Base-by-base conservation (phyloP, 2,797 vertebrate genomes). In the Sebastes diploproa region DNA sequence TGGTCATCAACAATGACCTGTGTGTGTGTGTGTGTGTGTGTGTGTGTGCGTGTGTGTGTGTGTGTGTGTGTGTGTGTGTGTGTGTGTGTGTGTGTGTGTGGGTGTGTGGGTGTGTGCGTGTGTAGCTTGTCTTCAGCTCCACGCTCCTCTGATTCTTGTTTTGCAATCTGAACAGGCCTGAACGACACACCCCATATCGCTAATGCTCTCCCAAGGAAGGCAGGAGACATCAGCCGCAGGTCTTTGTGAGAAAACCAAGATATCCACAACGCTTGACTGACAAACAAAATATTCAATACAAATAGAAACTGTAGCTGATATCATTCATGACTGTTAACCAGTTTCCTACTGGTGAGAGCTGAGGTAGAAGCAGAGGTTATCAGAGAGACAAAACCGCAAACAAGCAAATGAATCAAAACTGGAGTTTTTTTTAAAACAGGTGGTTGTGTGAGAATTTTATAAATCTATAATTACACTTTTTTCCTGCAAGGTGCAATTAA, bases 101-200 rank as follows among this genome's bases (percentile, higher is more conserved):
- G 16, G 13, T 42, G 14, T 6, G 38, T 46, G 46, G 18, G 46
- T 50, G 46, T 50, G 46, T 50, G 46, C 3, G 7, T 61, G 77
- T 72, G 83, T 25, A 66, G 68, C 63, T 27, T 73, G 76, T 84
- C 84, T 89, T 78, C 85, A 72, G 80, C 78, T 88, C 80, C 80
- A 86, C 64, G 72, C 87, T 91, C 65, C 81, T 78, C 75, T 92
- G 88, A 74, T 82, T 90, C 90, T 86, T 83, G 84, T 84, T 90
- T 86, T 80, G 78, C 74, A 64, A 82, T 90, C 64, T 66, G 75
- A 88, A 87, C 87, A 91, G 90, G 85, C 81, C 87, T 77, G 80
- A 81, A 87, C 81, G 66, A 82, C 88, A 89, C 89, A 87, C 90
- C 80, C 70, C 42, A 70, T 83, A 72, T 70, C 74, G 36, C 64